Percentiles rank a stretch among this genome's conserved stretches.
Evolutionary conservation across 2,888 invertebrate species (phyloP).

Genomic region (Halictus ligatus): DNA sequence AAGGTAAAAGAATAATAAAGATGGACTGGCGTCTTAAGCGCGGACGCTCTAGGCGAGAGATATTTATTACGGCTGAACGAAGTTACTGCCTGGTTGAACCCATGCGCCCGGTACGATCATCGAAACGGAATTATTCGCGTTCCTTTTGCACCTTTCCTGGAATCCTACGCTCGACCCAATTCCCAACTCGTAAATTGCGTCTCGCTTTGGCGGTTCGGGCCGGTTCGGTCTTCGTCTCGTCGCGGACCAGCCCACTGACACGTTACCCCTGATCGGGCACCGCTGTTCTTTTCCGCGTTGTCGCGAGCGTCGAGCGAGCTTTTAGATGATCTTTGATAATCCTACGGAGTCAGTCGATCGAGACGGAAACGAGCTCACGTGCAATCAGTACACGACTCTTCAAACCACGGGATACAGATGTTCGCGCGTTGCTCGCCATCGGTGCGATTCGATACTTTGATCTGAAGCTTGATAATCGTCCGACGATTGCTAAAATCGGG

Average conservation of each 20-base stretch:
- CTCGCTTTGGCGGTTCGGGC: constrained; percentile 18
- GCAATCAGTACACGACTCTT: neutral
- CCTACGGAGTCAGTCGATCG: neutral
- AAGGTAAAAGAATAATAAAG: constrained; percentile 20
- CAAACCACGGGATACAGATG: neutral
- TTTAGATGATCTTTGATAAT: neutral
- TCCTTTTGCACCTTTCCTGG: constrained; percentile 48
- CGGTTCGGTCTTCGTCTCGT: neutral
- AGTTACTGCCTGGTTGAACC: constrained; percentile 53
- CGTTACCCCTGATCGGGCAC: constrained; percentile 4
- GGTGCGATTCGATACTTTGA: neutral
- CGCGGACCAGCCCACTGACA: neutral
- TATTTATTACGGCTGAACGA: constrained; percentile 63
- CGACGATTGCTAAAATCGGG: no score
- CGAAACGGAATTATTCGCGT: constrained; percentile 59
- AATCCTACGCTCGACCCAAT: constrained; percentile 44
- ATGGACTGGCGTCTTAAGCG: constrained; percentile 15
- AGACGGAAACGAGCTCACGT: neutral
- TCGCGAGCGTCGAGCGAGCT: neutral
- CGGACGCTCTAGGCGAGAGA: constrained; percentile 36
- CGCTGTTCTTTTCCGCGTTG: neutral
- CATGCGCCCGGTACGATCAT: constrained; percentile 45
- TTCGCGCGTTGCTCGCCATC: neutral
- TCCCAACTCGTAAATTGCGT: constrained; percentile 28
- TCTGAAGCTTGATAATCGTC: neutral